Evolutionary conservation across 2,888 invertebrate genomes (phyloP), one percentile per base, ranked within the genome.

Genomic region (Hermaeophaga mercurialis): DNA sequence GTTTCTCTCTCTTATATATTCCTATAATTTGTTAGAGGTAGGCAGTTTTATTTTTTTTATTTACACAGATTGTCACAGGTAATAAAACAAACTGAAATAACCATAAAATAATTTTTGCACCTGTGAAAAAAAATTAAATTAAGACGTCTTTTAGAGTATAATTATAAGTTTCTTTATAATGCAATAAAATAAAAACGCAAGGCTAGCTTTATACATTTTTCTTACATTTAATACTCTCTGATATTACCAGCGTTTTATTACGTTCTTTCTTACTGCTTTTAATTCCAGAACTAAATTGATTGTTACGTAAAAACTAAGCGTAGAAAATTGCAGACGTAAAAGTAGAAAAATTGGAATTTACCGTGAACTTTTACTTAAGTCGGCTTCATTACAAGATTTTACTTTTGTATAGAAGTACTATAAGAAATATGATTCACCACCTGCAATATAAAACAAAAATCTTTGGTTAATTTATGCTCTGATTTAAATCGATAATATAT

Each of bases 311-410:
- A 58, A 58, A 58, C 53, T 19, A 41, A 47, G 58, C 58, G 50
- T 54, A 36, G n/a, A 24, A 12, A 58, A 58, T 58, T 39, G 54
- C 24, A 46, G 58, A 58, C 11, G 46, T 50, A 38, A 50, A 47
- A 41, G 50, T 58, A 50, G 54, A 54, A 58, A 52, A 55, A 54
- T 58, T 24, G 47, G 47, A 54, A 54, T 55, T 49, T 36, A 55
- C 58, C 58, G 33, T 50, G 46, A 55, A 58, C 54, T 55, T 46
- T 41, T 47, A 38, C 39, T 47, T 11, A 19, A 41, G 41, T 31
- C 50, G 41, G 50, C 33, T 26, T 43, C 33, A 17, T 15, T 50
- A 41, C 18, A 39, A 14, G 14, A 24, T n/a, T 14, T 12, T 19
- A 11, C 22, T 19, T 41, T 26, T 43, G 26, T 22, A 41, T 41